Evolutionary conservation across 92 coral and sea anemone genomes (phyloP).

Genomic region (Galaxea fascicularis): DNA sequence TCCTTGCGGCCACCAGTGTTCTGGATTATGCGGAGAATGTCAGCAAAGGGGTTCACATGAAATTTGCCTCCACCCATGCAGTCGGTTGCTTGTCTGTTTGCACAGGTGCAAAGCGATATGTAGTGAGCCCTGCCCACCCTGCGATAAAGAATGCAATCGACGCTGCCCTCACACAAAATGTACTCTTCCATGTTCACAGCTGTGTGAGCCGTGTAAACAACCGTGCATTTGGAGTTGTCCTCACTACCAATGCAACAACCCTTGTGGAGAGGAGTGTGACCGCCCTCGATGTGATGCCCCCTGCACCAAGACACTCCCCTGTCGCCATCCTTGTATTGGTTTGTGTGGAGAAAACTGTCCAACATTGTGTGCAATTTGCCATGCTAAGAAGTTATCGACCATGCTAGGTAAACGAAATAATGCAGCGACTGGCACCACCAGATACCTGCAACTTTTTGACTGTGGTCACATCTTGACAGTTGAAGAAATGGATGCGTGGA

Average conservation of each 20-base stretch:
- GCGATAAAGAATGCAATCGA: slow-evolving; percentile 51
- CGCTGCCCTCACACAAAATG: slow-evolving; percentile 71
- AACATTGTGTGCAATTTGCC: slow-evolving; percentile 62
- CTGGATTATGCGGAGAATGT: slow-evolving; percentile 70
- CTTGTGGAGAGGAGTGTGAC: slow-evolving; percentile 69
- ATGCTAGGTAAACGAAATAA: slow-evolving; percentile 15
- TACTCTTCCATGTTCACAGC: slow-evolving; percentile 48
- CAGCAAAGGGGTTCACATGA: slow-evolving; percentile 54
- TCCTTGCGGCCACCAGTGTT: slow-evolving; percentile 75
- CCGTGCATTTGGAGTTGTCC: slow-evolving; percentile 68
- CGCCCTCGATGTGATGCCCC: slow-evolving; percentile 59
- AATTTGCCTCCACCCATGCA: slow-evolving; percentile 64
- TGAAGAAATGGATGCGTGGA: slow-evolving; percentile 70
- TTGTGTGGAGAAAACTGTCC: slow-evolving; percentile 87
- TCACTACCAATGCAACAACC: slow-evolving; percentile 68
- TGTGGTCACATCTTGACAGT: slow-evolving; percentile 75
- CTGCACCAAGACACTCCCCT: slow-evolving; percentile 47
- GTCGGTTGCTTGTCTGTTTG: slow-evolving; percentile 69
- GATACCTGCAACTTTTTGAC: slow-evolving; percentile 68
- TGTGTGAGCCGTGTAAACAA: slow-evolving; percentile 58
- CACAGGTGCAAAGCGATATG: slow-evolving; percentile 73
- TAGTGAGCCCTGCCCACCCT: slow-evolving; percentile 81
- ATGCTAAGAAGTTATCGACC: slow-evolving; percentile 48
- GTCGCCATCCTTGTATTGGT: slow-evolving; percentile 80
- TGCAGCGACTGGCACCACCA: slow-evolving; percentile 28